Evolutionary conservation across 2,113 vertebrate genomes (phyloP).

Genomic region (Ptilonorhynchus violaceus): DNA sequence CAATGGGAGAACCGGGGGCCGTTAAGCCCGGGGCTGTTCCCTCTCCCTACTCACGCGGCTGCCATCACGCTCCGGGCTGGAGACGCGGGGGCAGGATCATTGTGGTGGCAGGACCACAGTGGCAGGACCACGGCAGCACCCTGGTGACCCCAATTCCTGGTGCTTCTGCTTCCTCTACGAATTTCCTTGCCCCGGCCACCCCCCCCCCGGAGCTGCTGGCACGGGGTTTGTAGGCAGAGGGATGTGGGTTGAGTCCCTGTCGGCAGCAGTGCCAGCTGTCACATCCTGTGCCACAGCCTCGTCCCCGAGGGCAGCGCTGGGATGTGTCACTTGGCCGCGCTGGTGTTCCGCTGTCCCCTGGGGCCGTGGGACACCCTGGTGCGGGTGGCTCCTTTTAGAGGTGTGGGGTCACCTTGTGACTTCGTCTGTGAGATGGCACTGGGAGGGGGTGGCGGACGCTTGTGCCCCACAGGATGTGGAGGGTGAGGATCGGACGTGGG

Average conservation of each 20-base stretch:
- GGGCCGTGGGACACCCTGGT: not conserved
- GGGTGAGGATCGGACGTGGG: not conserved
- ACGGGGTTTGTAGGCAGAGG: accelerated
- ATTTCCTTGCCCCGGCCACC: not conserved
- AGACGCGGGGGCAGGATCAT: accelerated
- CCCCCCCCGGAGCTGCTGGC: not conserved
- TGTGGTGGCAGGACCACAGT: not conserved
- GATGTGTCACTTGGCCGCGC: not conserved
- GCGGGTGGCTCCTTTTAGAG: accelerated
- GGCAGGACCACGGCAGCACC: not conserved
- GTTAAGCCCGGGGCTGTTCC: not conserved
- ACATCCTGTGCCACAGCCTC: not conserved
- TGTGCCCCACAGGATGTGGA: not conserved
- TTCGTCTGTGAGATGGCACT: accelerated
- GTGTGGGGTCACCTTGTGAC: not conserved
- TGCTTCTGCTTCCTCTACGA: not conserved
- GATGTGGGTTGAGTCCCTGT: not conserved
- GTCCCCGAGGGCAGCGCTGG: accelerated
- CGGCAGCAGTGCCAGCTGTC: accelerated
- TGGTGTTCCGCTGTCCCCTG: not conserved
- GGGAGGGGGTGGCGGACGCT: not conserved
- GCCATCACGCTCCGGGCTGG: accelerated
- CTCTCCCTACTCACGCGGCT: not conserved
- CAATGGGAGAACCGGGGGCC: not conserved
- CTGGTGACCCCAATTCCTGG: not conserved